Conservation (phyloP, 2,797 vertebrate genomes). For the Amphiprion clarkii region DNA sequence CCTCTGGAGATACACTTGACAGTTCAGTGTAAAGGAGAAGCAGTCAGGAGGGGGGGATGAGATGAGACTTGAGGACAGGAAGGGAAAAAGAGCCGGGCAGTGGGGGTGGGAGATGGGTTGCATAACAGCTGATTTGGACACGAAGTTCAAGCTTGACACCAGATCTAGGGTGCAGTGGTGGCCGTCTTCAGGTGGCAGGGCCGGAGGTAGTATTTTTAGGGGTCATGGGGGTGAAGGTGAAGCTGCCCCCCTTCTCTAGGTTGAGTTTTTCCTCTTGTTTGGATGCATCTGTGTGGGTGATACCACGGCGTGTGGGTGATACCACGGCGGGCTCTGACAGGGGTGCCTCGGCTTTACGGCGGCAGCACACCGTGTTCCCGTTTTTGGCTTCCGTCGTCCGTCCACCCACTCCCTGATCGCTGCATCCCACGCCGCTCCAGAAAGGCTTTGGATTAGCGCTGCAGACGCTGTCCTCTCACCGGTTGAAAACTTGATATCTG, state of each 20-base stretch:
- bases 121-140: slow-evolving; percentile 60
- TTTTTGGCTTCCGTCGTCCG: slow-evolving; percentile 11
- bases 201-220: neutral
- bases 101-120: slow-evolving; percentile 41
- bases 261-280: neutral
- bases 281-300: slow-evolving; percentile 3
- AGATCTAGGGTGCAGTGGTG: slow-evolving; percentile 33
- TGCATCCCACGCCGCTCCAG: slow-evolving; percentile 45
- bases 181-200: slow-evolving; percentile 29
- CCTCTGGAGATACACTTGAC: slow-evolving; percentile 59
- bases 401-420: slow-evolving; percentile 41
- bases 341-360: slow-evolving; percentile 30
- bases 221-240: neutral
- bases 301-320: slow-evolving; percentile 35
- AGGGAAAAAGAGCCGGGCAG: slow-evolving; percentile 18
- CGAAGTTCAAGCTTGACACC: slow-evolving; percentile 39
- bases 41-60: neutral
- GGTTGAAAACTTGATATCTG: slow-evolving; percentile 35
- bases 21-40: slow-evolving; percentile 64
- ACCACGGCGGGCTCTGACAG: slow-evolving; percentile 38
- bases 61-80: slow-evolving; percentile 46
- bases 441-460: slow-evolving; percentile 48
- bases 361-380: slow-evolving; percentile 48
- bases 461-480: neutral
- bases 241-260: too few species aligned